These are phyloP conservation scores for Nowickia ferox DNA, from an alignment of 2,888 invertebrate species.

Conservation along the genomic window DNA sequence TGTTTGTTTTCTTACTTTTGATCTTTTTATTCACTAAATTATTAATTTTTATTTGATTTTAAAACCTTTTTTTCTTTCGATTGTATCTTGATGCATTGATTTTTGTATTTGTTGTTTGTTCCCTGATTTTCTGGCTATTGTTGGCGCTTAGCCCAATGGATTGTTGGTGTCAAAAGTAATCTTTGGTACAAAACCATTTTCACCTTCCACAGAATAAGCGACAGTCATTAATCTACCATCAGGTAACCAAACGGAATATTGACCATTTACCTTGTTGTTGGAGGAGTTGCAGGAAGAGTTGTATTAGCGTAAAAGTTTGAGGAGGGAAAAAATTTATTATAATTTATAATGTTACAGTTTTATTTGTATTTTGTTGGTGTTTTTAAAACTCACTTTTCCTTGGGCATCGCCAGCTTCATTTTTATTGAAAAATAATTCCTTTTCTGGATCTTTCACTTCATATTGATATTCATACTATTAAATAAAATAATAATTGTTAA, in stretches of 20 bases:
- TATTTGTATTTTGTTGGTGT: not conserved
- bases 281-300: not conserved
- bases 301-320: not conserved
- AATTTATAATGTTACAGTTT: conserved; percentile 33
- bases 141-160: conserved; percentile 82
- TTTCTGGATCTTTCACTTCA: conserved; percentile 89
- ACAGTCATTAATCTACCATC: conserved; percentile 90
- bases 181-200: conserved; percentile 89
- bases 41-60: conserved; percentile 23
- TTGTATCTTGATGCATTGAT: not conserved
- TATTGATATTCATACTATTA: conserved; percentile 89
- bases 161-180: conserved; percentile 87
- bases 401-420: conserved; percentile 87
- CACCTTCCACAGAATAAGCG: conserved; percentile 88
- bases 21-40: conserved; percentile 37
- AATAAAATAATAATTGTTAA: not conserved
- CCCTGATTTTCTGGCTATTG: conserved; percentile 16
- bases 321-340: not conserved
- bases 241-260: conserved; percentile 87
- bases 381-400: conserved; percentile 84
- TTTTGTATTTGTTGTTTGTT: conserved; percentile 2
- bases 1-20: conserved; percentile 32
- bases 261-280: conserved; percentile 84
- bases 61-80: not conserved
- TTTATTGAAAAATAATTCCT: conserved; percentile 87